Conservation (phyloP, 1,140 invertebrate genomes). For the Calephelis nemesis region DNA sequence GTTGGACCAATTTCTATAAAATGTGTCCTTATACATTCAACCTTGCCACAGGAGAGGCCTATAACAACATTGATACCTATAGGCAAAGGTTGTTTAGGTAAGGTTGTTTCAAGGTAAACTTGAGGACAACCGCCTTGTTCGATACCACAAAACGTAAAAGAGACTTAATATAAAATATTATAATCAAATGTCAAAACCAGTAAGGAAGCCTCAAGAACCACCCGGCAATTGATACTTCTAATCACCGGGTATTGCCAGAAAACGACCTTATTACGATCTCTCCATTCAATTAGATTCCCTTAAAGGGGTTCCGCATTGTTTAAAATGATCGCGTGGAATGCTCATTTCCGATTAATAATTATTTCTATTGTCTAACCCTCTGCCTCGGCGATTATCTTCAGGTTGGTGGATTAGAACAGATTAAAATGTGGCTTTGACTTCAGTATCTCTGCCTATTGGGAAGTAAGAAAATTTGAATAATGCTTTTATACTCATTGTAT, state of each 20-base stretch:
- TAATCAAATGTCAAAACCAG: background rate
- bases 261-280: background rate
- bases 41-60: too few relatives aligned
- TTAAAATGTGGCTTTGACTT: background rate
- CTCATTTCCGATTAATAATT: conserved; percentile 14
- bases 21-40: too few relatives aligned
- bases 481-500: too few relatives aligned
- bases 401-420: background rate
- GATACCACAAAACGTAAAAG: too few relatives aligned
- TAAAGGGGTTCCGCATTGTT: conserved; percentile 12
- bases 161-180: too few relatives aligned
- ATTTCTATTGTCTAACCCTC: conserved; percentile 12
- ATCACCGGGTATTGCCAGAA: background rate
- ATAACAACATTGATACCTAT: too few relatives aligned
- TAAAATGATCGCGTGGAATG: conserved; percentile 15
- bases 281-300: conserved; percentile 11
- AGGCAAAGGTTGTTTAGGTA: too few relatives aligned
- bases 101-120: too few relatives aligned
- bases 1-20: too few relatives aligned
- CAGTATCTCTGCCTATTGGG: background rate
- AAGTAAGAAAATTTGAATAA: background rate
- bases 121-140: too few relatives aligned
- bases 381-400: background rate
- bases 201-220: background rate
- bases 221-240: background rate